A percentile compares a stretch with the other conserved stretches of the same genome.
Conservation (phyloP, 2,888 invertebrate species). For the Caenorhabditis panamensis region DNA sequence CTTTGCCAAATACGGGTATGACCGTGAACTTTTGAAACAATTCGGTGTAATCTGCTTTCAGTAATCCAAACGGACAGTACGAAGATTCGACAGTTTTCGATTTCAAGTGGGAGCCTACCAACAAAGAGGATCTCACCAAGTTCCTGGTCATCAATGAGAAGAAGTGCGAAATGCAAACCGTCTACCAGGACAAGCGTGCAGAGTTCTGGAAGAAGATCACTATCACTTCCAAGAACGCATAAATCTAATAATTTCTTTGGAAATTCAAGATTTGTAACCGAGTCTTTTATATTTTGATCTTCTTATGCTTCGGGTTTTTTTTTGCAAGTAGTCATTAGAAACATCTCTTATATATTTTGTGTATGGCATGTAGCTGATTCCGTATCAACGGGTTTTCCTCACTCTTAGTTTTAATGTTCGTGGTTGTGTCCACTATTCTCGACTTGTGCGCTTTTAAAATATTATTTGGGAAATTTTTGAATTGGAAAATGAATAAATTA, state of each 20-base stretch:
- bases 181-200: slow-evolving; percentile 67
- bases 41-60: slow-evolving; percentile 32
- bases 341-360: slow-evolving; percentile 19
- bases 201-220: slow-evolving; percentile 72
- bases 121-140: slow-evolving; percentile 55
- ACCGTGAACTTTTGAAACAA: neutral
- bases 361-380: slow-evolving; percentile 30
- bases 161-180: slow-evolving; percentile 69
- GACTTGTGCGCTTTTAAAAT: neutral
- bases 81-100: slow-evolving; percentile 73
- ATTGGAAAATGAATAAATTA: too few relatives aligned
- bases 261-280: neutral
- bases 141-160: slow-evolving; percentile 68
- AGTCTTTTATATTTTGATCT: slow-evolving; percentile 11
- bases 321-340: slow-evolving; percentile 30
- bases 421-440: neutral
- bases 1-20: slow-evolving; percentile 78
- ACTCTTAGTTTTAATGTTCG: slow-evolving; percentile 14
- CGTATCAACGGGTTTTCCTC: slow-evolving; percentile 17
- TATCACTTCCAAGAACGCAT: slow-evolving; percentile 55
- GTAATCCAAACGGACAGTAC: slow-evolving; percentile 78
- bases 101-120: slow-evolving; percentile 75
- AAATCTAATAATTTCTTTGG: slow-evolving; percentile 16
- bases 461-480: slow-evolving; percentile 1
- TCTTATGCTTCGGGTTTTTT: slow-evolving; percentile 19